Evolutionary conservation across 1,140 invertebrate genomes (phyloP).

Genomic region (Dreissena rostriformis): DNA sequence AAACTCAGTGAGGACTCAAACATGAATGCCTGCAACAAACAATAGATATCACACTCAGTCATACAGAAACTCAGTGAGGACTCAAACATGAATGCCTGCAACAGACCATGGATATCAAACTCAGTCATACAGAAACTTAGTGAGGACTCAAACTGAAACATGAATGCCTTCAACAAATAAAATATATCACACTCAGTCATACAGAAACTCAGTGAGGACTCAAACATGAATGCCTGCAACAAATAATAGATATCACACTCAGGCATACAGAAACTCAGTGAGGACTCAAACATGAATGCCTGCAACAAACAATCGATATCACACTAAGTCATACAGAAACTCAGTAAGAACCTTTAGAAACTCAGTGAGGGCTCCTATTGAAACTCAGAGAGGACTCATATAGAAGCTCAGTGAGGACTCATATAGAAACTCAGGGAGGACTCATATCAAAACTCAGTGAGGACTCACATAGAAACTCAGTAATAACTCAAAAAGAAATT

Average conservation of each 20-base stretch:
- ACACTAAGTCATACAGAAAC: no score
- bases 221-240: constrained; percentile 98
- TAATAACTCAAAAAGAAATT: constrained; percentile 84
- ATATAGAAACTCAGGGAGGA: constrained; percentile 87
- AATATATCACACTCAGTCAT: constrained; percentile 89
- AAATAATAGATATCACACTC: constrained; percentile 2
- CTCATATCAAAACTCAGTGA: constrained; percentile 86
- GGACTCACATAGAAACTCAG: constrained; percentile 91
- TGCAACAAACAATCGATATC: no score
- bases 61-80: constrained; percentile 93
- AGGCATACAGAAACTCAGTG: no score
- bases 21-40: constrained; percentile 94
- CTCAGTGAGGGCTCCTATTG: no score
- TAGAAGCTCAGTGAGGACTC: no score
- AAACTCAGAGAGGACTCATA: no score
- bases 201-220: constrained; percentile 93
- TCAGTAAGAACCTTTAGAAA: no score
- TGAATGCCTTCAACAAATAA: no score
- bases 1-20: constrained; percentile 97
- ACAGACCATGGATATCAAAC: constrained; percentile 56
- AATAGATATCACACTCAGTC: constrained; percentile 87
- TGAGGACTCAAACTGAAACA: no score
- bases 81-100: constrained; percentile 99
- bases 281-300: no score
- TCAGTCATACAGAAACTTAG: no score